Base-by-base conservation (phyloP, 2,113 vertebrate species). In the Bufo bufo region DNA sequence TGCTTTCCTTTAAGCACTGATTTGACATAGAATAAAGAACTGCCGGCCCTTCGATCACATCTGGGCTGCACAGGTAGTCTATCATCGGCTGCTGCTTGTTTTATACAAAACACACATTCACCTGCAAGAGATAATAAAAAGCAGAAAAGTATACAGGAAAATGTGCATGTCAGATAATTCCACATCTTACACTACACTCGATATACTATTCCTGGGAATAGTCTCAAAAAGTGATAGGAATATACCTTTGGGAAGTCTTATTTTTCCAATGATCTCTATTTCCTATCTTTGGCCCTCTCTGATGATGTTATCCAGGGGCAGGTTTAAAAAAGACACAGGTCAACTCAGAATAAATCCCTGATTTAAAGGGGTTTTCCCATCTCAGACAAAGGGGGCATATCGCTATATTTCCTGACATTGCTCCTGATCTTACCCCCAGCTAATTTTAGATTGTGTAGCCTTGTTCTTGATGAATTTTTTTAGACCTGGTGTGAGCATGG, bases 41-140 rank as follows among this genome's bases (percentile, higher is more conserved):
- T 16, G 61, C 5, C 65, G 72, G 82, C 47, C n/a, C 69, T 74
- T 45, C 23, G 4, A 43, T 74, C 65, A 74, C 83, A 85, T 72
- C 66, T 85, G 61, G 83, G 71, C 83, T 74, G 54, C 83, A 47
- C 65, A 58, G 66, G 69, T 72, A 85, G 65, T 74, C 83, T 50
- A 71, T 85, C 83, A 58, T 58, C n/a, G 47, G 63, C 63, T 83
- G 82, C 82, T 69, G 63, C 19, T 69, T 75, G 49, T 43, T 49
- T 49, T 49, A 6, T 69, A 23, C 47, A 69, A 50, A 83, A 83
- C 81, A 65, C 7, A 19, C 59, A 14, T 77, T 54, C 50, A 78
- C 77, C 77, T 56, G 77, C 77, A 80, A 80, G 77, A 80, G 56
- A 59, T 45, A 45, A 50, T 75, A 59, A 58, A 81, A 0, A 61